Evolutionary conservation across 2,797 vertebrate genomes (phyloP).

Genomic region (Pseudochaenichthys georgianus): DNA sequence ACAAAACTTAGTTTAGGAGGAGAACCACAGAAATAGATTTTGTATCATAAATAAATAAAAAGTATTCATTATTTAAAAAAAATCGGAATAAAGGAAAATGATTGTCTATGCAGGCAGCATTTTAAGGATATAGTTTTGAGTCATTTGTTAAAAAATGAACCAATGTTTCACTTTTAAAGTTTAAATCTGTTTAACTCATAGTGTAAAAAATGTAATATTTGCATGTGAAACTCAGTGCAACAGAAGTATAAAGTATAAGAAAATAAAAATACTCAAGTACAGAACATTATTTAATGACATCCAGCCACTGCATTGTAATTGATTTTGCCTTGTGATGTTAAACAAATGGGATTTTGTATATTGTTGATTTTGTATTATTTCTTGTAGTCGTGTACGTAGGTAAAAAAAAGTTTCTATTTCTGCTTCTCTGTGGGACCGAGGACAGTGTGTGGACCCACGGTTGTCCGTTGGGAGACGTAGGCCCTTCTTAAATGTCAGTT

Average conservation of each 20-base stretch:
- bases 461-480: conserved; percentile 36
- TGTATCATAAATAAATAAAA: not conserved
- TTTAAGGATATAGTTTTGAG: not conserved
- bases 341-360: not conserved
- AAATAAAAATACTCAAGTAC: not conserved
- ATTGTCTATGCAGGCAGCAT: not conserved
- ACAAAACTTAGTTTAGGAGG: not conserved
- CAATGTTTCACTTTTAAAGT: not conserved
- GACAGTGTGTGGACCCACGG: conserved; percentile 23
- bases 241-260: not conserved
- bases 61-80: not conserved
- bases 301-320: not conserved
- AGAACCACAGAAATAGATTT: not conserved
- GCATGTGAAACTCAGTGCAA: not conserved
- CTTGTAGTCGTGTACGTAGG: not conserved
- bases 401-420: too few species aligned
- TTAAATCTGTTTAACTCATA: not conserved
- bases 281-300: not conserved
- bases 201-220: not conserved
- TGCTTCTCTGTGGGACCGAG: not conserved
- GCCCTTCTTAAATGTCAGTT: conserved; percentile 15
- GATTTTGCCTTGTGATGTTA: not conserved
- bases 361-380: not conserved
- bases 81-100: not conserved
- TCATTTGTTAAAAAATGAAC: not conserved